Base-by-base conservation (phyloP, 35 echinoderm and acorn worm species). In the Ophioderma brevispina region DNA sequence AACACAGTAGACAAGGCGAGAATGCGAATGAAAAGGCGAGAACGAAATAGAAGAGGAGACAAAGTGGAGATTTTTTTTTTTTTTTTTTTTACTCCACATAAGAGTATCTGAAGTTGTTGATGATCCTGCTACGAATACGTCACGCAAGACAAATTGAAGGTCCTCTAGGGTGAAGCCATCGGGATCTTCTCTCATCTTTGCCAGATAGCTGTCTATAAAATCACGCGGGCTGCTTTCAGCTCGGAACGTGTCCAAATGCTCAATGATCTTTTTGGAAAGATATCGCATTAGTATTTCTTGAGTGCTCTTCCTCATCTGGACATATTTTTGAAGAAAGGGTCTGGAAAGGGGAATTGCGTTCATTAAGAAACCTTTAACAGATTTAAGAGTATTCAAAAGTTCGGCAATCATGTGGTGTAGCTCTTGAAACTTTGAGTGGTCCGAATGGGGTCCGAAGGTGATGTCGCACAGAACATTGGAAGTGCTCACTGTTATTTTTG, bases 51-150 rank as follows among this genome's bases (percentile, higher is more conserved):
- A n/a, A n/a, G n/a, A n/a, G n/a, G n/a, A n/a, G n/a, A n/a, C n/a
- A n/a, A n/a, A n/a, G n/a, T n/a, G n/a, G n/a, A n/a, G n/a, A n/a
- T n/a, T n/a, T n/a, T n/a, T n/a, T n/a, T n/a, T n/a, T n/a, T n/a
- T n/a, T n/a, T n/a, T n/a, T n/a, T n/a, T n/a, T n/a, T n/a, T 37
- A 19, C 43, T 79, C 83, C 83, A 95, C 49, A 87, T 55, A 0
- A 95, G 59, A 0, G 93, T 95, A 1, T 78, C 80, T 30, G 93
- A 79, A 19, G 79, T 90, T 19, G 93, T 87, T 37, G 82, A 88
- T 30, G 84, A 86, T 10, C 88, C 78, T 34, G 88, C 89, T n/a
- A 55, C 82, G 23, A 95, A 49, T 31, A 95, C 78, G 64, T 95
- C 93, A 30, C 11, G 17, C 37, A 85, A 40, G 19, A 92, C 76